Base-by-base conservation (phyloP, 1,140 invertebrate species). In the Zaprionus davidi region DNA sequence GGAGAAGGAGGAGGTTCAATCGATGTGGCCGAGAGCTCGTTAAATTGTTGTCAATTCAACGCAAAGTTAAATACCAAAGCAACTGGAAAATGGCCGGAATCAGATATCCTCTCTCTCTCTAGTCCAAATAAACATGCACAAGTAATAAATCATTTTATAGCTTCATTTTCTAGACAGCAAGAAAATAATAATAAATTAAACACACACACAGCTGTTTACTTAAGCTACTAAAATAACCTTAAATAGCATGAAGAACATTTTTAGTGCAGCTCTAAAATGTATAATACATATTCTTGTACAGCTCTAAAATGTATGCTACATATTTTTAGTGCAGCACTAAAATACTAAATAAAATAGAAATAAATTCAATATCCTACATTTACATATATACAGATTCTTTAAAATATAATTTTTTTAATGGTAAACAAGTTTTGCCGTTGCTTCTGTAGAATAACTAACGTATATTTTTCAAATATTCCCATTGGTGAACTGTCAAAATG, bases 11-110 rank as follows among this genome's bases (percentile, higher is more conserved):
- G 2, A 41, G n/a, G 24, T 7, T 22, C 62, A 53, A 64, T 34
- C 5, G 28, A 12, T 28, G 3, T 24, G 11, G 15, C 44, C 24
- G 31, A 46, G 36, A 58, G 75, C 44, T 46, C 31, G 46, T 24
- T 36, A 64, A 71, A 78, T 68, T 77, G 41, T 58, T 59, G 79
- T 44, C 34, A 63, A 63, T 60, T 80, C 44, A 70, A 81, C 28
- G 62, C 13, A 26, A 78, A 73, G 28, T 76, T 31, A 60, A 76
- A 76, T 34, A 1, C 38, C n/a, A 7, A 60, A 51, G 12, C 24
- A 20, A 20, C 6, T 41, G 15, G 24, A 57, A 68, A 68, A 53
- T 41, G 15, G 24, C 22, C 68, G 53, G 38, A 17, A 36, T 51
- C 46, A 24, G 20, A 51, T 51, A 51, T 22, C 17, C 20, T 22